Evolutionary conservation across 2,113 vertebrate genomes (phyloP).

Genomic region (Hippoglossus stenolepis): DNA sequence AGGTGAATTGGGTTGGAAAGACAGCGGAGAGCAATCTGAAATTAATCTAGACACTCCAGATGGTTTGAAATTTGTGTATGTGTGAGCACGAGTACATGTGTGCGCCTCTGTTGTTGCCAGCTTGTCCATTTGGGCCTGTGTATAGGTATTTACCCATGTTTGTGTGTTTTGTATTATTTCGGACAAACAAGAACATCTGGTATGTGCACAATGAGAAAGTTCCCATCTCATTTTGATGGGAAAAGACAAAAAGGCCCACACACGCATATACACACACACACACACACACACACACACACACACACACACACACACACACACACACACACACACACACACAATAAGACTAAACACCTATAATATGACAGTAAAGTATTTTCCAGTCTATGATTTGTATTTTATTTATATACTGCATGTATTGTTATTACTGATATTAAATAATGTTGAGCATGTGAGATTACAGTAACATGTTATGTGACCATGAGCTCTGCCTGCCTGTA

Average conservation of each 20-base stretch:
- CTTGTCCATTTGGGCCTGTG: constrained; percentile 35
- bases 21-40: constrained; percentile 71
- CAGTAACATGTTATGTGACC: neutral
- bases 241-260: constrained; percentile 17
- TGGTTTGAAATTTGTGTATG: constrained; percentile 64
- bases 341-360: too few species aligned
- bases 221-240: constrained; percentile 36
- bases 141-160: constrained; percentile 50
- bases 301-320: too few species aligned
- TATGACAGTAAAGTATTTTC: too few species aligned
- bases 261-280: neutral
- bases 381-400: too few species aligned
- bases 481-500: neutral
- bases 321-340: too few species aligned
- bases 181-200: constrained; percentile 69
- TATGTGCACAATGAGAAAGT: constrained; percentile 28
- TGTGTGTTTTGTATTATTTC: constrained; percentile 45
- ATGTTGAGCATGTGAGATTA: neutral
- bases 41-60: constrained; percentile 77
- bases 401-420: too few species aligned
- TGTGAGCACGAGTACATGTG: constrained; percentile 28
- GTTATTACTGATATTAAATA: too few species aligned
- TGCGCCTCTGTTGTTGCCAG: constrained; percentile 36
- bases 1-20: constrained; percentile 78
- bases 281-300: too few species aligned